Conservation (phyloP, 2,888 invertebrate species). For the Malachius bipustulatus region DNA sequence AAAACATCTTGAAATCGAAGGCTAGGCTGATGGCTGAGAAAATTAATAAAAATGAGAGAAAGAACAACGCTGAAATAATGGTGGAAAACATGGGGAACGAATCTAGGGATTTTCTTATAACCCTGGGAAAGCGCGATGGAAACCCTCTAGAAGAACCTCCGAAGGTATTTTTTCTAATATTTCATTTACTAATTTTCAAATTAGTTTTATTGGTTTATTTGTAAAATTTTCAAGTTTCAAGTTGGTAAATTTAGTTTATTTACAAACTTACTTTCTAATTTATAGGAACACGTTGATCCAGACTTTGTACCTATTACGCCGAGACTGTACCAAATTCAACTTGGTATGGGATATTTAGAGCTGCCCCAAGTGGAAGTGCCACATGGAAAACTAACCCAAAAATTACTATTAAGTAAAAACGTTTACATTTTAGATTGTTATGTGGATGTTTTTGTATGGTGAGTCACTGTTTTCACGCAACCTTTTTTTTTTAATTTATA, state of each 20-base stretch:
- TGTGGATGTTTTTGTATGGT: slow-evolving; percentile 92
- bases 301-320: slow-evolving; percentile 55
- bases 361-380: slow-evolving; percentile 83
- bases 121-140: slow-evolving; percentile 48
- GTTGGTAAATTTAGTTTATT: too few species aligned
- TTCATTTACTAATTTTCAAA: too few species aligned
- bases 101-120: slow-evolving; percentile 72
- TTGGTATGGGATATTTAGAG: slow-evolving; percentile 98
- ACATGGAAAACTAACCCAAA: slow-evolving; percentile 62
- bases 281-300: slow-evolving; percentile 65
- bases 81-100: slow-evolving; percentile 76
- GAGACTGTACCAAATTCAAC: slow-evolving; percentile 83
- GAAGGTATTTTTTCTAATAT: too few species aligned
- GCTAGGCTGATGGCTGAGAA: slow-evolving; percentile 90
- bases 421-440: slow-evolving; percentile 95
- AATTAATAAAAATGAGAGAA: slow-evolving; percentile 96
- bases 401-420: slow-evolving; percentile 74
- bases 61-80: slow-evolving; percentile 84
- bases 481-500: slow-evolving; percentile 6
- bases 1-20: slow-evolving; percentile 81
- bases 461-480: slow-evolving; percentile 1
- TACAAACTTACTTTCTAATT: too few species aligned
- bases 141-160: slow-evolving; percentile 38
- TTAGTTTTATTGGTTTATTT: too few species aligned
- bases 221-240: too few species aligned